Conservation (phyloP, 2,113 vertebrate species). For the Erythrolamprus reginae region DNA sequence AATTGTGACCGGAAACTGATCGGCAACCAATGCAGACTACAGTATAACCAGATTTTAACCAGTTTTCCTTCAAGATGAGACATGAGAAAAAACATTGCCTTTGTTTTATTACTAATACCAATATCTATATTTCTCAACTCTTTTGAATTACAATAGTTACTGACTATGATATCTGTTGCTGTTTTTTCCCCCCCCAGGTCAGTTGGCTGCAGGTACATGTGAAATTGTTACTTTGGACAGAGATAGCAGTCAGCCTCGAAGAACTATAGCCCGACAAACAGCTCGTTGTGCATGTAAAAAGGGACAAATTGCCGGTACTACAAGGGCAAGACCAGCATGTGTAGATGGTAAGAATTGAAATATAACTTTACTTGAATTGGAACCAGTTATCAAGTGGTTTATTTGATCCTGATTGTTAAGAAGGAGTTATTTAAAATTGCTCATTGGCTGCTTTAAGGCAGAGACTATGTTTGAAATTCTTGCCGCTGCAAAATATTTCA, state of each 20-base stretch:
- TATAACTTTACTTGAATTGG: constrained; percentile 35
- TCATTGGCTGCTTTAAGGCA: neutral
- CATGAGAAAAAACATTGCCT: constrained; percentile 51
- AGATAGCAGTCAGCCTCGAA: constrained; percentile 95
- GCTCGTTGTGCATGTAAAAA: constrained; percentile 98
- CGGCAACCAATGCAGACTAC: too few relatives aligned
- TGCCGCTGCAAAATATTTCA: neutral
- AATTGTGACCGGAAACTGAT: too few relatives aligned
- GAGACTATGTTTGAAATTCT: neutral
- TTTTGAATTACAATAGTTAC: constrained; percentile 36
- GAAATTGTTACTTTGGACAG: constrained; percentile 97
- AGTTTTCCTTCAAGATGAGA: constrained; percentile 45
- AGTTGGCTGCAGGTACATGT: constrained; percentile 96
- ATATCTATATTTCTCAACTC: constrained; percentile 18
- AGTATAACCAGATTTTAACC: too few relatives aligned
- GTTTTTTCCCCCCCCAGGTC: constrained; percentile 87
- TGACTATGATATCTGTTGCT: constrained; percentile 66
- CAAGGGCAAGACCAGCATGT: constrained; percentile 94
- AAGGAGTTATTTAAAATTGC: neutral
- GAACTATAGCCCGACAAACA: constrained; percentile 97
- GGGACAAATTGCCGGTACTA: constrained; percentile 98
- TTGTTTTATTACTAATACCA: constrained; percentile 47
- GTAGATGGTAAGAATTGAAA: constrained; percentile 88
- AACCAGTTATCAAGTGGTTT: constrained; percentile 9
- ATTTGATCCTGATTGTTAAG: neutral